Conservation (phyloP, 2,113 vertebrate genomes). For the Eleginops maclovinus region DNA sequence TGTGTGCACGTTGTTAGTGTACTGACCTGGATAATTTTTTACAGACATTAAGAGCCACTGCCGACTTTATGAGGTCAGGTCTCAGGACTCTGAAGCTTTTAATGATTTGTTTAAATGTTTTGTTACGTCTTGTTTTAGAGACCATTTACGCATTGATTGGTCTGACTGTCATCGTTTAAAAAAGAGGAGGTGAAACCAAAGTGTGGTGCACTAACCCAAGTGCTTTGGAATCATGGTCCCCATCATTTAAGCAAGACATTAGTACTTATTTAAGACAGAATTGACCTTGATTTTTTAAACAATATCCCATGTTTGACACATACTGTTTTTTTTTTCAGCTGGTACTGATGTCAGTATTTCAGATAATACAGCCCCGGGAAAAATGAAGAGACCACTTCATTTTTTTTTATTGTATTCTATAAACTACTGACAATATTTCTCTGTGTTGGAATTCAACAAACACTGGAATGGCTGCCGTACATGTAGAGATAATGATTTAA, state of each 20-base stretch:
- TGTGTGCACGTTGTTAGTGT: conserved; percentile 56
- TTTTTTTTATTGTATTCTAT: no score
- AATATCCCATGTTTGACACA: background rate
- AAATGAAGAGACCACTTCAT: no score
- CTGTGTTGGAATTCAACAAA: no score
- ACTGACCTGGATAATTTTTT: conserved; percentile 77
- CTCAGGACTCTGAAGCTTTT: conserved; percentile 33
- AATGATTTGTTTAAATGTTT: conserved; percentile 31
- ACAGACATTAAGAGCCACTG: conserved; percentile 66
- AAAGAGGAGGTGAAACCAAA: background rate
- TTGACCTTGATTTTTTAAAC: background rate
- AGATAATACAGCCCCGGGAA: background rate
- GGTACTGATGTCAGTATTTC: background rate
- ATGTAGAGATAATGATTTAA: no score
- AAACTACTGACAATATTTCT: no score
- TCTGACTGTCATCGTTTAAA: conserved; percentile 1
- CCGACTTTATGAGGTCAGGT: conserved; percentile 63
- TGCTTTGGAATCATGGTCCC: background rate
- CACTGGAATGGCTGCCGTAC: no score
- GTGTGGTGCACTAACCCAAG: background rate
- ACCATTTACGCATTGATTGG: background rate
- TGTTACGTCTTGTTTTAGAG: conserved; percentile 3
- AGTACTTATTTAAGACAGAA: background rate
- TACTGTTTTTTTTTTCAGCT: background rate
- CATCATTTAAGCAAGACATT: background rate